A percentile compares a stretch with the other conserved stretches of the same genome.
Conservation (phyloP, 1,140 invertebrate species). For the Drosophila tristis region DNA sequence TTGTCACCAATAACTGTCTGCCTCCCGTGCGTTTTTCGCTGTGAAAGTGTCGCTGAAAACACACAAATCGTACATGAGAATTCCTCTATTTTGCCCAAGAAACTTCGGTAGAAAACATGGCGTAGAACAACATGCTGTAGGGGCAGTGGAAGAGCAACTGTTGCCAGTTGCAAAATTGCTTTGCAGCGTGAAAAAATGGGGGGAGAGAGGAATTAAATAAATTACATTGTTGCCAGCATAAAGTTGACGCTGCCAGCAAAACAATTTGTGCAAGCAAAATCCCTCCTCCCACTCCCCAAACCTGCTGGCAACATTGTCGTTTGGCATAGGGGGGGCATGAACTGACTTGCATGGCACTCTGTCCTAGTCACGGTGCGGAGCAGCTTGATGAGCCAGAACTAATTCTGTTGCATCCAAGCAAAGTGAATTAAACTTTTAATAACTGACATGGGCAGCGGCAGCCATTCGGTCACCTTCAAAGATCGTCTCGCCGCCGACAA, state of each 20-base stretch:
- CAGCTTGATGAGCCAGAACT: slow-evolving; percentile 61
- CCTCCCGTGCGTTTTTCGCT: too few relatives aligned
- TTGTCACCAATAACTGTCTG: too few relatives aligned
- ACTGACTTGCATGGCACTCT: slow-evolving; percentile 10
- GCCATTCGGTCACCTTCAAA: slow-evolving; percentile 40
- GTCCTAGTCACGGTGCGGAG: neutral
- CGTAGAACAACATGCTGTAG: neutral
- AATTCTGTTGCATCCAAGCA: slow-evolving; percentile 58
- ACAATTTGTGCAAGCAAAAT: slow-evolving; percentile 71
- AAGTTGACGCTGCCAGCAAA: slow-evolving; percentile 70
- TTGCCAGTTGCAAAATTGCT: slow-evolving; percentile 58
- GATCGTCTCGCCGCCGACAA: slow-evolving; percentile 19
- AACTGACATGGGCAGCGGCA: slow-evolving; percentile 44
- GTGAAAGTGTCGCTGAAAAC: too few relatives aligned
- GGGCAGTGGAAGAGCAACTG: slow-evolving; percentile 52
- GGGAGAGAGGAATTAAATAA: slow-evolving; percentile 67
- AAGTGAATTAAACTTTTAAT: slow-evolving; percentile 80
- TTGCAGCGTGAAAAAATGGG: slow-evolving; percentile 36
- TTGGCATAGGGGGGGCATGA: slow-evolving; percentile 33
- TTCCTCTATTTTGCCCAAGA: too few relatives aligned
- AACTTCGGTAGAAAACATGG: too few relatives aligned
- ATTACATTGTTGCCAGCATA: slow-evolving; percentile 74
- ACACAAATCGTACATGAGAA: too few relatives aligned
- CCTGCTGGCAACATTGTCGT: slow-evolving; percentile 43
- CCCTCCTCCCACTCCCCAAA: neutral